Base-by-base conservation (phyloP, 2,797 vertebrate species). In the Limosa lapponica region DNA sequence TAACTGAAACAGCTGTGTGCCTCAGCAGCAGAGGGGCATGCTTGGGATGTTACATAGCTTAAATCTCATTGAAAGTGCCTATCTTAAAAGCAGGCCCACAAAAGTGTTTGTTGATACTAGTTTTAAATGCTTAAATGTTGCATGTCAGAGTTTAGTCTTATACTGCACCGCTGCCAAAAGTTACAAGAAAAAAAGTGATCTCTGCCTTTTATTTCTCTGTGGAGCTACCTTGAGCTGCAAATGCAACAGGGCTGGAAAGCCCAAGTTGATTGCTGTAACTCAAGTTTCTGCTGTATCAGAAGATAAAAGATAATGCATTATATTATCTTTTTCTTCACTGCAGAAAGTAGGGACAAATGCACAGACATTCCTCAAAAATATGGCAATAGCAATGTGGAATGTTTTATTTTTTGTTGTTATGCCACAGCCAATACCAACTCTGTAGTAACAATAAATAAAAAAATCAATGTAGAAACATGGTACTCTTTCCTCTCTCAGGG, bases 61-160 rank as follows among this genome's bases (percentile, higher is more conserved):
- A 97, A 97, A 97, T 95, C 87, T 78, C 61, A 89, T 97, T 97
- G 97, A 95, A 96, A 86, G 89, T 82, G 91, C 77, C 89, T 97
- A 75, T 95, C 90, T 95, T 94, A 75, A 94, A 96, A 95, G 32
- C 18, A 15, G 48, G 74, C 57, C 61, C 34, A 89, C 90, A 66
- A 70, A 58, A 61, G 36, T 57, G 36, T 74, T 92, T 57, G 36
- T 74, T 92, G 75, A 92, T 80, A 79, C 3, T 11, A 58, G 48
- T 88, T 95, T 93, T 64, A 78, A 80, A 67, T 74, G 55, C 66
- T 94, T 74, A 58, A 54, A 80, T 46, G 67, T 81, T 96, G 58
- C 46, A 64, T 67, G 32, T 82, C 82, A 81, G 62, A 82, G n/a
- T 84, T 92, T 4, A n/a, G 44, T 71, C 52, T 93, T 86, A 52